phyloP scores from a whole-genome alignment of 2,888 invertebrate genomes.

The Lasiommata megera region DNA sequence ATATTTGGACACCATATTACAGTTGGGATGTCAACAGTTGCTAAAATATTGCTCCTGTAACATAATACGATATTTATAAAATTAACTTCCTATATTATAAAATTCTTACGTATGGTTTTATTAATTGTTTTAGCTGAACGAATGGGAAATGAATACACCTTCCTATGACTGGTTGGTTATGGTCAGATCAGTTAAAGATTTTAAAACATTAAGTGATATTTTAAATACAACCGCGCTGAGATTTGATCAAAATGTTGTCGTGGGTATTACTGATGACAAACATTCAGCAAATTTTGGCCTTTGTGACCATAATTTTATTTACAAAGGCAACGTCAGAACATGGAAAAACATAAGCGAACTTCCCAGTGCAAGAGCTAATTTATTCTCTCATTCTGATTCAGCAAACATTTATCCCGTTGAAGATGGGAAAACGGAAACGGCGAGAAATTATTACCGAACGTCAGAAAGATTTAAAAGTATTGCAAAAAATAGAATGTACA shows the following conservation, averaged over 20 bases:
- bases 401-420: conserved; percentile 25
- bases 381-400: neutral
- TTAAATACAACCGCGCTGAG: conserved; percentile 58
- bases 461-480: conserved; percentile 56
- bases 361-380: neutral
- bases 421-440: conserved; percentile 44
- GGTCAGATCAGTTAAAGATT: conserved; percentile 50
- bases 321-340: conserved; percentile 36
- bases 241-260: conserved; percentile 65
- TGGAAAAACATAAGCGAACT: conserved; percentile 20
- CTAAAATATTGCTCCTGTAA: no score
- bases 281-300: conserved; percentile 34
- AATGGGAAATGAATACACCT: conserved; percentile 53
- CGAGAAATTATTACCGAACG: conserved; percentile 54
- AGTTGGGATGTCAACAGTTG: no score
- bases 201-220: conserved; percentile 50
- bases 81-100: no score
- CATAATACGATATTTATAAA: no score
- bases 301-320: conserved; percentile 55
- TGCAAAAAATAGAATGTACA: conserved; percentile 48
- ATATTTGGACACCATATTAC: no score
- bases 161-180: conserved; percentile 65
- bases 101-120: no score
- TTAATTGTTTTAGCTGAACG: conserved; percentile 50
- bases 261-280: conserved; percentile 45